Conservation (phyloP, 2,113 vertebrate species). For the Thalassoma bifasciatum region DNA sequence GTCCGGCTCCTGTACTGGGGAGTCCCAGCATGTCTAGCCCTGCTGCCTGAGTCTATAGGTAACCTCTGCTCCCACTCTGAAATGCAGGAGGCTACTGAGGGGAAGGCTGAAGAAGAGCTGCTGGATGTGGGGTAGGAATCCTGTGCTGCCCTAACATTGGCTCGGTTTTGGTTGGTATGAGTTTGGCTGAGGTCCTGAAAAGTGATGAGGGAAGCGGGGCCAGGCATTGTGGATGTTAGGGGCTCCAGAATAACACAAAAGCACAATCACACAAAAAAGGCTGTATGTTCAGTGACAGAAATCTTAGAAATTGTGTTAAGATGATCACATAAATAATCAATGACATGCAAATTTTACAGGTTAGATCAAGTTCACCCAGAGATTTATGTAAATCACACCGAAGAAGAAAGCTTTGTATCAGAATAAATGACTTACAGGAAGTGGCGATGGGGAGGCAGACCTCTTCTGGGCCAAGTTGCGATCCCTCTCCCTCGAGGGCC, state of each 20-base stretch:
- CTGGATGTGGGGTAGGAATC: slow-evolving; percentile 63
- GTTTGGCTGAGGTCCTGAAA: slow-evolving; percentile 70
- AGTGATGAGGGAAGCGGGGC: slow-evolving; percentile 52
- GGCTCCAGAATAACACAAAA: slow-evolving; percentile 35
- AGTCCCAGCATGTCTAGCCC: slow-evolving; percentile 71
- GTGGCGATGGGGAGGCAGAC: slow-evolving; percentile 85
- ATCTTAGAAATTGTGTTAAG: neutral
- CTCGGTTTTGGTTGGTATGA: slow-evolving; percentile 51
- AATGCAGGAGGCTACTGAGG: slow-evolving; percentile 94
- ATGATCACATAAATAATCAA: slow-evolving; percentile 18
- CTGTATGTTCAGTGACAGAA: neutral
- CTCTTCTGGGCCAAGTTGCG: slow-evolving; percentile 76
- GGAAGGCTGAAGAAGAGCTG: slow-evolving; percentile 81
- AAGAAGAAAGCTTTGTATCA: neutral
- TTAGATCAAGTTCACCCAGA: neutral
- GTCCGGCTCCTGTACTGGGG: slow-evolving; percentile 79
- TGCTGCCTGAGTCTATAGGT: slow-evolving; percentile 80
- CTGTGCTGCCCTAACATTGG: slow-evolving; percentile 73
- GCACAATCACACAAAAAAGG: neutral
- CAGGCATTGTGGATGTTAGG: slow-evolving; percentile 56
- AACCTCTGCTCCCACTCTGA: slow-evolving; percentile 93
- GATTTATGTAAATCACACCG: neutral
- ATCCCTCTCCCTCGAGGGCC: slow-evolving; percentile 89
- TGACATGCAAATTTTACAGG: slow-evolving; percentile 35
- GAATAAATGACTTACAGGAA: slow-evolving; percentile 83